Conservation (phyloP, 2,113 vertebrate genomes). For the Microcebus griseorufus region DNA sequence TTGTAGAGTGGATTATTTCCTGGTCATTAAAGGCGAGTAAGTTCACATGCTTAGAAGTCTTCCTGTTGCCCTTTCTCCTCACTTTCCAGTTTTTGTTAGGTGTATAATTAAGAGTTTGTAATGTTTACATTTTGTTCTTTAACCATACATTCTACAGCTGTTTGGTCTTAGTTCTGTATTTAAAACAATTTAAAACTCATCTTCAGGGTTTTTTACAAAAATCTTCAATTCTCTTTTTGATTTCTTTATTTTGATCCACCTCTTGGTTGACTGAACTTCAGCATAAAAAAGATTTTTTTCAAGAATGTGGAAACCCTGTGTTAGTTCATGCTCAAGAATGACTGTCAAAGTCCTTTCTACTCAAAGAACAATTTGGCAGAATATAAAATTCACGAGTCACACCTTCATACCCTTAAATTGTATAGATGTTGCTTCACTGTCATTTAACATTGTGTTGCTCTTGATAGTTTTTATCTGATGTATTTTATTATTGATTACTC, state of each 20-base stretch:
- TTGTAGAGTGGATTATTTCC: constrained; percentile 5
- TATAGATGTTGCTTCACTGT: neutral
- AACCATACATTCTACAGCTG: neutral
- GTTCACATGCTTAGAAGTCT: neutral
- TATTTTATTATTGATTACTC: neutral
- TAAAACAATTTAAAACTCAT: constrained; percentile 37
- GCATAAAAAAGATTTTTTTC: neutral
- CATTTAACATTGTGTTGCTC: neutral
- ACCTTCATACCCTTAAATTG: neutral
- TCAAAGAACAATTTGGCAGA: neutral
- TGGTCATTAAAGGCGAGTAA: neutral
- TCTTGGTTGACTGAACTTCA: neutral
- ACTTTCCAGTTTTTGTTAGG: neutral
- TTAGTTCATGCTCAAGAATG: neutral
- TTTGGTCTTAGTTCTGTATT: neutral
- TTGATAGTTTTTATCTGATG: neutral
- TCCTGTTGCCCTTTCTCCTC: neutral
- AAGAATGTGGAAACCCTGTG: neutral
- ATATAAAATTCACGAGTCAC: neutral
- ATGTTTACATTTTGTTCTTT: constrained; percentile 28
- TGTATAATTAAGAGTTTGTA: constrained; percentile 3
- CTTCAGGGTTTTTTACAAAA: neutral
- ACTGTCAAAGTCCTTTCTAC: neutral
- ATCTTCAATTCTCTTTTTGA: neutral
- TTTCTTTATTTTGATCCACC: constrained; percentile 21